Conservation (phyloP, 2,888 invertebrate species). For the Magallana nippona region DNA sequence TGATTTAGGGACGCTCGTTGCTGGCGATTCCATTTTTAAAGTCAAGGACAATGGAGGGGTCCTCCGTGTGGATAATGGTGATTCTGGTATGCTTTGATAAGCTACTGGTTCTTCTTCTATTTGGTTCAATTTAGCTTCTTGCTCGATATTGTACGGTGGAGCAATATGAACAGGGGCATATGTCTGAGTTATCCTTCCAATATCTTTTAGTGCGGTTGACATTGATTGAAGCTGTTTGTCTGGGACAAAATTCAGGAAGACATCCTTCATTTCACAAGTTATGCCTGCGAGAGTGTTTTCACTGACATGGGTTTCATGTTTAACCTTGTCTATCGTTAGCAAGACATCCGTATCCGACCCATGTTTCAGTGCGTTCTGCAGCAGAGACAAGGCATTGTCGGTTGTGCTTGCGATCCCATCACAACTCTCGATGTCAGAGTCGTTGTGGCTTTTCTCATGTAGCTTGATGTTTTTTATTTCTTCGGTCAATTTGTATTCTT, state of each 20-base stretch:
- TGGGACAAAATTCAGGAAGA: conserved; percentile 58
- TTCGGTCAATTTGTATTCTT: conserved; percentile 60
- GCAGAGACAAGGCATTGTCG: conserved; percentile 57
- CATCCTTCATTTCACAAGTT: conserved; percentile 54
- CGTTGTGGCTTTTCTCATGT: conserved; percentile 56
- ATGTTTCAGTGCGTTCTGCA: conserved; percentile 60
- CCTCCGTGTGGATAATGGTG: not conserved
- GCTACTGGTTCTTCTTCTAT: not conserved
- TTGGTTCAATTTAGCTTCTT: not conserved
- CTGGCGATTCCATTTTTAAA: conserved; percentile 6
- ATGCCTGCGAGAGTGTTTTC: conserved; percentile 56
- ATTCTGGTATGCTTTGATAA: not conserved
- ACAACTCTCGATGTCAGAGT: conserved; percentile 57
- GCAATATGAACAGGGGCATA: conserved; percentile 58
- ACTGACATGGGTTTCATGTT: conserved; percentile 57
- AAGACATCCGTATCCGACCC: conserved; percentile 62
- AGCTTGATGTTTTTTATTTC: conserved; percentile 54
- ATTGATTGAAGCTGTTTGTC: conserved; percentile 54
- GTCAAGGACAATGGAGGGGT: not conserved
- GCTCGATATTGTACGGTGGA: conserved; percentile 58
- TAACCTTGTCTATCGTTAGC: conserved; percentile 58
- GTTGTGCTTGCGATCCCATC: conserved; percentile 63
- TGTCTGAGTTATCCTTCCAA: conserved; percentile 57
- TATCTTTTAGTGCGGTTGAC: conserved; percentile 54
- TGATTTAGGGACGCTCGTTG: not conserved